phyloP scores from a whole-genome alignment of 2,113 vertebrate genomes.

The Apistogramma diplotaenia region DNA sequence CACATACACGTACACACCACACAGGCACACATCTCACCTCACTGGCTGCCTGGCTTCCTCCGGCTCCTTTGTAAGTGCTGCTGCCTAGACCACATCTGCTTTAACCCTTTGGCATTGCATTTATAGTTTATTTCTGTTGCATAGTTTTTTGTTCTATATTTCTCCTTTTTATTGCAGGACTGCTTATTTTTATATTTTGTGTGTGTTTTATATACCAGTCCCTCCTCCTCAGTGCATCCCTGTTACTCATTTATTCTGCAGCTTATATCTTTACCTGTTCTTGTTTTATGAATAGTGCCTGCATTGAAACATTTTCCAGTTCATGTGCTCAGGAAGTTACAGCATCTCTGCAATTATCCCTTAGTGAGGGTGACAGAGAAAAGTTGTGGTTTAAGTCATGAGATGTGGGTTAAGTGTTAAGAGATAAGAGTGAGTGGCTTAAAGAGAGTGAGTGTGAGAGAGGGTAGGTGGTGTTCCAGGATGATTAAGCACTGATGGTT shows the following conservation, averaged over 20 bases:
- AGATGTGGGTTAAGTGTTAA: not conserved
- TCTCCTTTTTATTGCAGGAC: not conserved
- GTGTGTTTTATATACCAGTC: not conserved
- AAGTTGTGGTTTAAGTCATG: not conserved
- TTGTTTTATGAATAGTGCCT: not conserved
- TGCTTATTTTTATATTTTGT: not conserved
- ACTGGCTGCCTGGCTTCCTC: constrained; percentile 10
- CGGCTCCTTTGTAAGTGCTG: constrained; percentile 52
- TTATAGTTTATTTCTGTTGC: not conserved
- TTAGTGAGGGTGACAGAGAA: not conserved
- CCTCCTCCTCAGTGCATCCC: not conserved
- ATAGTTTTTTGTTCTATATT: not conserved
- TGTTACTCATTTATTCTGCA: not conserved
- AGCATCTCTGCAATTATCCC: not conserved
- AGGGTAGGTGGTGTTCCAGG: not conserved
- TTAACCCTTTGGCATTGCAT: constrained; percentile 4
- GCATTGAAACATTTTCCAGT: not conserved
- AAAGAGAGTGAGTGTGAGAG: not conserved
- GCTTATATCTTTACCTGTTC: not conserved
- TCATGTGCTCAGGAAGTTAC: not conserved
- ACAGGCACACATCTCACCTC: constrained; percentile 22
- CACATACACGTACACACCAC: constrained; percentile 8
- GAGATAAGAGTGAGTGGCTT: not conserved
- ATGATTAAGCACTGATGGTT: not conserved
- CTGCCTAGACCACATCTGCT: constrained; percentile 27